A percentile compares a stretch with the other conserved stretches of the same genome.
Conservation (phyloP, 2,888 invertebrate species). For the Tachystola acroxantha region DNA sequence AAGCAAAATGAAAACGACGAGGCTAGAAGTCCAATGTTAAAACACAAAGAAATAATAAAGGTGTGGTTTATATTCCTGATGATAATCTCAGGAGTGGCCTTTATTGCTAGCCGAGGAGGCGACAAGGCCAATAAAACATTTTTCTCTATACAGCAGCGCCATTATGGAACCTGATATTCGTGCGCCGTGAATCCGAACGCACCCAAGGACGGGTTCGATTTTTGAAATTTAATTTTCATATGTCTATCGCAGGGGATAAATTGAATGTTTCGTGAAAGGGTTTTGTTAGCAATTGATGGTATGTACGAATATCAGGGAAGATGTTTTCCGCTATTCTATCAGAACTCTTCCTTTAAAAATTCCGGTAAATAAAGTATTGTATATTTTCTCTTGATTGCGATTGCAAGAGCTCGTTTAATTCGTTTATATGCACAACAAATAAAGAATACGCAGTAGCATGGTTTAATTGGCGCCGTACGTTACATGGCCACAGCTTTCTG, state of each 20-base stretch:
- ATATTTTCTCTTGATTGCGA: slow-evolving; percentile 16
- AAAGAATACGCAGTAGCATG: slow-evolving; percentile 27
- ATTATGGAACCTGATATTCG: slow-evolving; percentile 50
- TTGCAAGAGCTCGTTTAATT: slow-evolving; percentile 23
- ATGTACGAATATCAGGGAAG: neutral
- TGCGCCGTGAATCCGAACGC: slow-evolving; percentile 31
- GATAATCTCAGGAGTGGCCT: slow-evolving; percentile 34
- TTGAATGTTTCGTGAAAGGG: slow-evolving; percentile 19
- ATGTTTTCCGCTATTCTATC: neutral
- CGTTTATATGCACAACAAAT: neutral
- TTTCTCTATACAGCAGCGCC: slow-evolving; percentile 30
- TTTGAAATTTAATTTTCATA: slow-evolving; percentile 44
- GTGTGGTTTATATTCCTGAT: slow-evolving; percentile 29
- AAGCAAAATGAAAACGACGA: neutral
- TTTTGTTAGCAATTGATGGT: slow-evolving; percentile 4
- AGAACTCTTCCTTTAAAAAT: neutral
- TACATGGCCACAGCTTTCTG: slow-evolving; percentile 36
- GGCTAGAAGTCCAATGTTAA: slow-evolving; percentile 24
- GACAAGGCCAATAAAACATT: slow-evolving; percentile 44
- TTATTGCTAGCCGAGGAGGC: slow-evolving; percentile 36
- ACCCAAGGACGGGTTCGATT: slow-evolving; percentile 33
- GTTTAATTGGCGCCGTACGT: slow-evolving; percentile 53
- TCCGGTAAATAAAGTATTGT: neutral
- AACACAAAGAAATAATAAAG: slow-evolving; percentile 40
- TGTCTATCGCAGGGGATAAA: slow-evolving; percentile 19